phyloP scores from a whole-genome alignment of 2,113 vertebrate species.

The Cacatua alba region DNA sequence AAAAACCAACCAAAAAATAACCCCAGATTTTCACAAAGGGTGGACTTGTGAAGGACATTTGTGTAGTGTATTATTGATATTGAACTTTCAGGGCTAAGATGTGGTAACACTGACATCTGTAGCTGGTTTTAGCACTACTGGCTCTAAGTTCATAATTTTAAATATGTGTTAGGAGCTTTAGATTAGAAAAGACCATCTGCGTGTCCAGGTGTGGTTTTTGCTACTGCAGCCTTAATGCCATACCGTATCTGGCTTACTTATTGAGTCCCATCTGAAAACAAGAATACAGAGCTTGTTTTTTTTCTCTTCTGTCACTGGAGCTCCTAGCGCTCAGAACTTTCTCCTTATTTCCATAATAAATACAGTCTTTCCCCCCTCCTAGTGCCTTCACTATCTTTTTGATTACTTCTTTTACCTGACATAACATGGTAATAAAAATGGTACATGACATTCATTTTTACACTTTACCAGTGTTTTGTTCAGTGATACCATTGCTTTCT shows the following conservation, averaged over 20 bases:
- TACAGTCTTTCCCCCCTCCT: neutral
- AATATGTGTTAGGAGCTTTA: neutral
- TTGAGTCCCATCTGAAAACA: neutral
- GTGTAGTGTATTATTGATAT: neutral
- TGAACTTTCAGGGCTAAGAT: neutral
- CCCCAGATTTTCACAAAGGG: fast-evolving
- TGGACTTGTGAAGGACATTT: neutral
- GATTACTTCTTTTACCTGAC: neutral
- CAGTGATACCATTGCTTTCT: neutral
- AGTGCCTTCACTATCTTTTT: neutral
- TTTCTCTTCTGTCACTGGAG: neutral
- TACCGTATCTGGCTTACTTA: fast-evolving
- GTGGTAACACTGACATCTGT: neutral
- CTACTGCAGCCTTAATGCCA: fast-evolving
- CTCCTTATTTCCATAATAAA: neutral
- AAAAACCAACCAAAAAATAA: neutral
- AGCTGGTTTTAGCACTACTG: neutral
- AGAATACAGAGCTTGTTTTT: neutral
- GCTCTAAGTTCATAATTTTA: neutral
- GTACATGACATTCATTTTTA: neutral
- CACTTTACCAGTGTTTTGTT: neutral
- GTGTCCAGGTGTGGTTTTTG: neutral
- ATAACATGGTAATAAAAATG: fast-evolving
- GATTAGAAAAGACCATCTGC: neutral
- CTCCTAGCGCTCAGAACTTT: neutral